These are phyloP conservation scores for Psophia crepitans DNA, from an alignment of 2,113 vertebrate genomes.

Conservation along the genomic window DNA sequence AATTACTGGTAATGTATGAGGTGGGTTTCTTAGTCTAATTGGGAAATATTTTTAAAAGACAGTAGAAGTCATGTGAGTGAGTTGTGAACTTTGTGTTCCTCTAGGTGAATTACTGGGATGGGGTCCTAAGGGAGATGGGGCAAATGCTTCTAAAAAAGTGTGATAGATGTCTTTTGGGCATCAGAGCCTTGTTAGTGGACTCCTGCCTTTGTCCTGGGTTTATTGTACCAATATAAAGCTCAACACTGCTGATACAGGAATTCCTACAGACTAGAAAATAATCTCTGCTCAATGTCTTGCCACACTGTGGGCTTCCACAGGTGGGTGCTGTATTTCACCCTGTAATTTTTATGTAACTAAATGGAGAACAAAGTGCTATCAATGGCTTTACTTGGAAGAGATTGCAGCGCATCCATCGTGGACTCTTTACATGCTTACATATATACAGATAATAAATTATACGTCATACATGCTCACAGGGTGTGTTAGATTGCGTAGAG, in stretches of 20 bases:
- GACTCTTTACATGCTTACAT: neutral
- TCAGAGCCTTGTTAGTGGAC: conserved; percentile 48
- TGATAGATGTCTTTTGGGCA: conserved; percentile 29
- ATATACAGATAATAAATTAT: neutral
- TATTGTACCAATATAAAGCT: neutral
- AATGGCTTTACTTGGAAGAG: neutral
- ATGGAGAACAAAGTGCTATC: neutral
- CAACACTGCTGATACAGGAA: conserved; percentile 31
- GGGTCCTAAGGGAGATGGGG: conserved; percentile 11
- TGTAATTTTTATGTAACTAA: neutral
- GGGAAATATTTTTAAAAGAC: conserved; percentile 34
- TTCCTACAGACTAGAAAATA: neutral
- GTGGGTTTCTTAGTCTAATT: conserved; percentile 55
- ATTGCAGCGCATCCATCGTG: neutral
- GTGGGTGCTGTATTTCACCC: neutral
- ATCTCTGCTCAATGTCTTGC: neutral
- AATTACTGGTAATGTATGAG: conserved; percentile 58
- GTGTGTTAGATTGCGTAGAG: neutral
- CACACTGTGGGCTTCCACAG: neutral
- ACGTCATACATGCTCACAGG: neutral
- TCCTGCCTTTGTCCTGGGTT: conserved; percentile 47
- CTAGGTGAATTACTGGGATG: conserved; percentile 20
- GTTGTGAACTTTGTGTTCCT: conserved; percentile 22
- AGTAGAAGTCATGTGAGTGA: neutral
- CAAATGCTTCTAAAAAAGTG: conserved; percentile 3